Percentiles rank a stretch among this genome's conserved stretches.
These are phyloP conservation scores for Numenius phaeopus DNA, from an alignment of 2,797 vertebrate species.

Conservation along the genomic window DNA sequence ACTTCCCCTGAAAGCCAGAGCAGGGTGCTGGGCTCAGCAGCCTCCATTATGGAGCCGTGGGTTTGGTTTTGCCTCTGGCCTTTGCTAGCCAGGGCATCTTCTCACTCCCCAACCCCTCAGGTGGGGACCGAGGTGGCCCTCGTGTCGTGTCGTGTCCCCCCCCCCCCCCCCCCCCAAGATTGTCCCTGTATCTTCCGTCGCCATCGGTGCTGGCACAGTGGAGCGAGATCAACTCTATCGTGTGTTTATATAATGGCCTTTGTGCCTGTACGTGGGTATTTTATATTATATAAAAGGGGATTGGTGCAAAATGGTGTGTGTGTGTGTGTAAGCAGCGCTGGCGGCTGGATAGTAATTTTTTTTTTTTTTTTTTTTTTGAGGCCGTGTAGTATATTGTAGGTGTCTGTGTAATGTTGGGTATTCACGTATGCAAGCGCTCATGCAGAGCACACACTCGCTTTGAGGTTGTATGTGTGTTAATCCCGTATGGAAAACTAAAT, in stretches of 20 bases:
- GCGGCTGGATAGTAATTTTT: background rate
- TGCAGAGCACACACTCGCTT: background rate
- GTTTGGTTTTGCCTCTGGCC: background rate
- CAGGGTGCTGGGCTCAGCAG: conserved; percentile 1
- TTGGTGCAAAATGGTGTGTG: conserved; percentile 64
- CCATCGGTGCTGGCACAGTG: background rate
- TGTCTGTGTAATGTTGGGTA: conserved; percentile 28
- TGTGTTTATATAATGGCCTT: conserved; percentile 69
- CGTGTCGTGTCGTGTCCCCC: background rate
- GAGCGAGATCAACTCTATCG: background rate
- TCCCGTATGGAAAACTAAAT: conserved; percentile 60
- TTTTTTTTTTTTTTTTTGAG: background rate
- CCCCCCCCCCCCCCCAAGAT: background rate
- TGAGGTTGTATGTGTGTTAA: conserved; percentile 47
- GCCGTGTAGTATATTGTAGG: conserved; percentile 16
- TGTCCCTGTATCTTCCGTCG: background rate
- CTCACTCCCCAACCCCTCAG: background rate
- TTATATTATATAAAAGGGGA: conserved; percentile 78
- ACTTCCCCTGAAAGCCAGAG: background rate
- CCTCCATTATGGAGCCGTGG: conserved; percentile 45
- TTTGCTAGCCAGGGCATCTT: background rate
- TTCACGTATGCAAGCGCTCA: conserved; percentile 43
- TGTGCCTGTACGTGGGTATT: conserved; percentile 68
- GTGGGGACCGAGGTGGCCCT: background rate
- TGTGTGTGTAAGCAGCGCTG: background rate